Evolutionary conservation across 2,888 invertebrate genomes (phyloP).

Genomic region (Dioctria rufipes): DNA sequence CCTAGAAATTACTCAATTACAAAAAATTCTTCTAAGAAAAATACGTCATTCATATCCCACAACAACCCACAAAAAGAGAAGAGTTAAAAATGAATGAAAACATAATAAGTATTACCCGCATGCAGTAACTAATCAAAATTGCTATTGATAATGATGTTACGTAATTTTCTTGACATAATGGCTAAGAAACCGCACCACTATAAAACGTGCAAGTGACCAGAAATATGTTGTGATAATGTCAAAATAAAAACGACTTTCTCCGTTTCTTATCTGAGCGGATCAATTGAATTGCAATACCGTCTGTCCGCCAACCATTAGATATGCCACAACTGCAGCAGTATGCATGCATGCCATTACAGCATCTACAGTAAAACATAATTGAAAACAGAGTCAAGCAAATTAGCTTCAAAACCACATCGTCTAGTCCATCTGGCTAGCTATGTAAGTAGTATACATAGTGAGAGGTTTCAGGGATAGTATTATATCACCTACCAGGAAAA

Average conservation of each 20-base stretch:
- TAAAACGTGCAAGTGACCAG: not conserved
- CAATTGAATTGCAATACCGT: constrained; percentile 1
- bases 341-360: too few relatives aligned
- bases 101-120: too few relatives aligned
- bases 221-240: not conserved
- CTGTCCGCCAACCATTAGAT: not conserved
- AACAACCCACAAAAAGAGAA: too few relatives aligned
- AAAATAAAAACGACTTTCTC: constrained; percentile 15
- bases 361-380: not conserved
- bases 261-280: constrained; percentile 13
- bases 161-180: constrained; percentile 17
- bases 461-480: constrained; percentile 1
- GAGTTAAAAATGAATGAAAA: too few relatives aligned
- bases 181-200: not conserved
- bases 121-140: too few relatives aligned
- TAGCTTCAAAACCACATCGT: not conserved
- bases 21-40: too few relatives aligned
- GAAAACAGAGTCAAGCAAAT: constrained; percentile 8
- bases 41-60: too few relatives aligned
- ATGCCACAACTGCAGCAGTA: not conserved
- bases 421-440: not conserved
- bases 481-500: not conserved
- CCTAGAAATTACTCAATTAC: too few relatives aligned
- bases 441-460: not conserved
- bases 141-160: not conserved